phyloP scores from a whole-genome alignment of 1,140 invertebrate species.

The Leptinotarsa lineolata region DNA sequence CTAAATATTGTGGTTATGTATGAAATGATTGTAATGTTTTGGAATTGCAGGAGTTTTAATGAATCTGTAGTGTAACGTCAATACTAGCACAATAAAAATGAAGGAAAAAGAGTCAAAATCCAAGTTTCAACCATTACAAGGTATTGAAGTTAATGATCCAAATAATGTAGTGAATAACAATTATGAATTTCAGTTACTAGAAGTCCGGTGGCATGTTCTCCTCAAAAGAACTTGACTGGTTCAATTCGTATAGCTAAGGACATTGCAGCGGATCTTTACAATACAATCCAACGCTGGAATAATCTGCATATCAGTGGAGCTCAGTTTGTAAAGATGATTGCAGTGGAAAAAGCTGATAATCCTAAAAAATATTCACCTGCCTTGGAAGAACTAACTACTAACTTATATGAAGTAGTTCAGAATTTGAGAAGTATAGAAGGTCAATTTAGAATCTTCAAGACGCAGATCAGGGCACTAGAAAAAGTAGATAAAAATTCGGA shows the following conservation, averaged over 20 bases:
- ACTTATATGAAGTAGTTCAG: conserved; percentile 40
- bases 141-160: not conserved
- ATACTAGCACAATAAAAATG: not conserved
- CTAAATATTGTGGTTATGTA: no score
- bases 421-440: conserved; percentile 30
- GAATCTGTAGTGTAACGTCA: no score
- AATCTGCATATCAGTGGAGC: conserved; percentile 49
- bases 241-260: conserved; percentile 47
- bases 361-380: conserved; percentile 37
- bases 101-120: not conserved
- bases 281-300: conserved; percentile 55
- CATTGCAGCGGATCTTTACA: conserved; percentile 52
- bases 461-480: conserved; percentile 43
- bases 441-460: conserved; percentile 30
- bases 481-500: conserved; percentile 46
- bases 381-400: conserved; percentile 43
- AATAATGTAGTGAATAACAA: not conserved
- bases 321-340: conserved; percentile 48
- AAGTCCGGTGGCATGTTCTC: conserved; percentile 44
- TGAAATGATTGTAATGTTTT: no score
- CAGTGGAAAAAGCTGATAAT: conserved; percentile 39
- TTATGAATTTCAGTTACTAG: conserved; percentile 44
- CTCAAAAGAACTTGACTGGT: conserved; percentile 53
- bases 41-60: no score
- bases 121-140: conserved; percentile 20